Conservation (phyloP, 2,888 invertebrate genomes). For the Anticlea derivata region DNA sequence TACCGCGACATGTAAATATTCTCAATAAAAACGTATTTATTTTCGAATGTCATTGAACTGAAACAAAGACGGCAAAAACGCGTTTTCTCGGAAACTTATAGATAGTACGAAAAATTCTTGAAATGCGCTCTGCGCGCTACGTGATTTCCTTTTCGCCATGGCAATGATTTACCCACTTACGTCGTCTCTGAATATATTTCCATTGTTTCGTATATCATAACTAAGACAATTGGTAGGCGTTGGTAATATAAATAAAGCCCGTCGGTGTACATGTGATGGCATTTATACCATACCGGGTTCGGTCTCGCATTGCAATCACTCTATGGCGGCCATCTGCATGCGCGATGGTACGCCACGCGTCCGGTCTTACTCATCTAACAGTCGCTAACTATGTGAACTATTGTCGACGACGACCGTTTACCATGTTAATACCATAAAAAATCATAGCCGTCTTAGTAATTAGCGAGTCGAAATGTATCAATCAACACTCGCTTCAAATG, state of each 20-base stretch:
- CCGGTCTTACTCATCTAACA: slow-evolving; percentile 79
- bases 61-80: slow-evolving; percentile 35
- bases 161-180: slow-evolving; percentile 55
- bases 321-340: slow-evolving; percentile 70
- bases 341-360: slow-evolving; percentile 64
- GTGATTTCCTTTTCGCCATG: slow-evolving; percentile 72
- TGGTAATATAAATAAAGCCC: slow-evolving; percentile 70
- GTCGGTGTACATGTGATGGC: slow-evolving; percentile 69
- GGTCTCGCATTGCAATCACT: slow-evolving; percentile 78
- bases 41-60: slow-evolving; percentile 43
- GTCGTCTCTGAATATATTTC: slow-evolving; percentile 60
- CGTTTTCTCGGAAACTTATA: slow-evolving; percentile 47
- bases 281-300: slow-evolving; percentile 76
- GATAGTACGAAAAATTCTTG: slow-evolving; percentile 57
- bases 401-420: slow-evolving; percentile 51
- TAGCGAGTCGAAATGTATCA: not conserved
- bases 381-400: slow-evolving; percentile 61
- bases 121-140: slow-evolving; percentile 55
- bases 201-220: slow-evolving; percentile 73
- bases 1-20: slow-evolving; percentile 15
- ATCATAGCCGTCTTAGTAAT: slow-evolving; percentile 6
- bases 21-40: slow-evolving; percentile 25
- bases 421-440: slow-evolving; percentile 36
- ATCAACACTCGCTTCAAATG: no score
- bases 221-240: slow-evolving; percentile 69